These are phyloP conservation scores for Plectus sambesii DNA, from an alignment of 1,140 invertebrate species.

Conservation along the genomic window DNA sequence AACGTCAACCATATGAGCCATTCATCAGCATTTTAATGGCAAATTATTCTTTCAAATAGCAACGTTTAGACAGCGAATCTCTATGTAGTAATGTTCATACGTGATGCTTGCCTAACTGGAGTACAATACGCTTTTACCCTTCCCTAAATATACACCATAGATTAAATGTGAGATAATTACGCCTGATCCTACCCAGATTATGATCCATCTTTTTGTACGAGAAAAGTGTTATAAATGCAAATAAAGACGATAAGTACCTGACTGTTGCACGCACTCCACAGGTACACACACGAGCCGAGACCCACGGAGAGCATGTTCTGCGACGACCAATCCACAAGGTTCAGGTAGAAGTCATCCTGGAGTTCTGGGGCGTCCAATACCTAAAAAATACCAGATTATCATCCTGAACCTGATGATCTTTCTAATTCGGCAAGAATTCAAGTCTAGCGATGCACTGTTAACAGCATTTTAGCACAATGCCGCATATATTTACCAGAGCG, in stretches of 20 bases:
- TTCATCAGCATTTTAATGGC: slow-evolving; percentile 3
- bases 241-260: slow-evolving; percentile 59
- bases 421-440: too few species aligned
- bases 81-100: too few species aligned
- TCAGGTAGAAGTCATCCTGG: slow-evolving; percentile 98
- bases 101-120: too few species aligned
- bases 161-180: slow-evolving; percentile 3
- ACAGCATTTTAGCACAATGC: too few species aligned
- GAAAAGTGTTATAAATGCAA: slow-evolving; percentile 4
- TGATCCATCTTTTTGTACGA: slow-evolving; percentile 13
- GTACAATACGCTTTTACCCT: too few species aligned
- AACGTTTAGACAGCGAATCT: too few species aligned
- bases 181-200: slow-evolving; percentile 11
- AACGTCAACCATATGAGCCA: slow-evolving; percentile 10
- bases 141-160: too few species aligned
- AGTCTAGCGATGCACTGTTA: too few species aligned
- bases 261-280: slow-evolving; percentile 97
- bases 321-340: slow-evolving; percentile 97
- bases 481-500: too few species aligned
- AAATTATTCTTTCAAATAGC: neutral
- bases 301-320: slow-evolving; percentile 98
- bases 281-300: slow-evolving; percentile 88
- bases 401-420: too few species aligned
- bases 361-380: slow-evolving; percentile 93
- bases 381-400: too few species aligned